phyloP scores from a whole-genome alignment of 37 sponge, comb jelly and placozoan species.

The Diacarnus erythraeanus region DNA sequence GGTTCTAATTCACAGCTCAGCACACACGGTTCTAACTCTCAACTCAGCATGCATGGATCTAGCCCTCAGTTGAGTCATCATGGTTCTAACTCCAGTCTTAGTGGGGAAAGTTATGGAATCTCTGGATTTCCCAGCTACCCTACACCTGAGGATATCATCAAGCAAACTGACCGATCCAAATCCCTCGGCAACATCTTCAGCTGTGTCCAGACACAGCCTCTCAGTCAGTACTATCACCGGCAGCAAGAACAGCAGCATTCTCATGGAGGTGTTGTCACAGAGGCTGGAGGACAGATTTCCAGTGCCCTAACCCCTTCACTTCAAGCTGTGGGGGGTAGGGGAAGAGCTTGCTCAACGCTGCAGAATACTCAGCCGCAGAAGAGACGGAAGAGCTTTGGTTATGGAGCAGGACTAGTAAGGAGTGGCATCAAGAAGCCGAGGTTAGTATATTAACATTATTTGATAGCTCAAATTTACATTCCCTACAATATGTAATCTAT shows the following conservation, averaged over 20 bases:
- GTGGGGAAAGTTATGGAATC: background rate
- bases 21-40: constrained; percentile 25
- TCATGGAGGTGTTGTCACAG: background rate
- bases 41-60: constrained; percentile 18
- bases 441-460: constrained; percentile 1
- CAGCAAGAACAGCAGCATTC: background rate
- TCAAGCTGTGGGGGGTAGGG: background rate
- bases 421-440: constrained; percentile 23
- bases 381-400: background rate
- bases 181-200: constrained; percentile 44
- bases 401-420: background rate
- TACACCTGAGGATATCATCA: constrained; percentile 5
- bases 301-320: background rate
- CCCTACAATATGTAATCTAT: too few species aligned
- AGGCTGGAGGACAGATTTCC: background rate
- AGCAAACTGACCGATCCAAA: constrained; percentile 29
- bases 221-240: background rate
- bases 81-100: constrained; percentile 5
- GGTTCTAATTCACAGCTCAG: constrained; percentile 30
- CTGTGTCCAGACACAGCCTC: constrained; percentile 14
- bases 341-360: background rate
- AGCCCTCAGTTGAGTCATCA: constrained; percentile 9
- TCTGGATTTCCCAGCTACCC: background rate
- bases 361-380: background rate
- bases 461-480: too few species aligned